phyloP scores from a whole-genome alignment of 2,113 vertebrate species.

The Acrocephalus kingi region DNA sequence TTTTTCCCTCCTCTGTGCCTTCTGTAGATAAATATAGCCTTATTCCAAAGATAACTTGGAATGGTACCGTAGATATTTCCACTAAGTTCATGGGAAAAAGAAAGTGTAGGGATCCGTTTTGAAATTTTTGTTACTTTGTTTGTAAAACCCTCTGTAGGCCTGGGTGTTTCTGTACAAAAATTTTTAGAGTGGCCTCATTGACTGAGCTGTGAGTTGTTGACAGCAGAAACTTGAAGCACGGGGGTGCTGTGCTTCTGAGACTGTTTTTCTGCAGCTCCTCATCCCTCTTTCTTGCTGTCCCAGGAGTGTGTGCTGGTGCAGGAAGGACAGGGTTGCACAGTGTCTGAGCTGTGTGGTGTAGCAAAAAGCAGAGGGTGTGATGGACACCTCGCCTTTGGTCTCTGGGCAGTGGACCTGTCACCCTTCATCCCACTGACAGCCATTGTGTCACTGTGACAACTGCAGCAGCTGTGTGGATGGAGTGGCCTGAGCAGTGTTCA shows the following conservation, averaged over 20 bases:
- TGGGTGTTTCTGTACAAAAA: background rate
- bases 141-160: background rate
- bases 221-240: background rate
- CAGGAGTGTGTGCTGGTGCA: background rate
- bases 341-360: fast-evolving
- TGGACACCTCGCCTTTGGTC: too few species aligned
- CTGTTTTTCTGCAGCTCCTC: background rate
- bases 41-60: conserved; percentile 23
- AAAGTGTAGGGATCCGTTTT: background rate
- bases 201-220: background rate
- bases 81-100: background rate
- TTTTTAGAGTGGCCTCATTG: background rate
- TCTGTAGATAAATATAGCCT: background rate
- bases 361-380: background rate
- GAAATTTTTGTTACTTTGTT: background rate
- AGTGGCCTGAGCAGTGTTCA: background rate
- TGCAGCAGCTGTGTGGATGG: background rate
- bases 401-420: background rate
- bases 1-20: background rate
- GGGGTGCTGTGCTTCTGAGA: background rate
- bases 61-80: background rate
- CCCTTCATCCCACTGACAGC: background rate
- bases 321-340: fast-evolving
- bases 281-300: background rate
- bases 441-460: background rate